Evolutionary conservation across 2,888 invertebrate species (phyloP).

Genomic region (Ceraclea dissimilis): DNA sequence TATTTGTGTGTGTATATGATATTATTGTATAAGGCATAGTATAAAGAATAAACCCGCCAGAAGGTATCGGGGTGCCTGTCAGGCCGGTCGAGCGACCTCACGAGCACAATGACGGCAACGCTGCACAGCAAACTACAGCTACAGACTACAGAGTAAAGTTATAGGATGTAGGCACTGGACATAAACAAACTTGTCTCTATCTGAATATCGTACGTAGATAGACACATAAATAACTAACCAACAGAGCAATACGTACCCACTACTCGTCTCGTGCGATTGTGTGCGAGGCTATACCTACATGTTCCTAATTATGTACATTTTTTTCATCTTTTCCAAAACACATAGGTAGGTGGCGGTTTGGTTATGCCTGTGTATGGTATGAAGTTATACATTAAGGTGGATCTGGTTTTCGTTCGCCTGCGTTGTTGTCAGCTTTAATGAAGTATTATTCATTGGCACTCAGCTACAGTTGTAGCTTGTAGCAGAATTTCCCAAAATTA

Average conservation of each 20-base stretch:
- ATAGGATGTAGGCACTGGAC: conserved; percentile 1
- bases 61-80: conserved; percentile 5
- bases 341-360: conserved; percentile 7
- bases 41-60: no score
- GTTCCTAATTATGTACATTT: conserved; percentile 15
- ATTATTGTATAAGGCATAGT: neutral
- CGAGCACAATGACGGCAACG: conserved; percentile 2
- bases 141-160: no score
- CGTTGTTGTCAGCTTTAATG: conserved; percentile 10
- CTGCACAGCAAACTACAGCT: neutral
- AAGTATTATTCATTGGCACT: no score
- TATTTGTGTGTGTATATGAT: neutral
- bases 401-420: conserved; percentile 2
- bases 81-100: conserved; percentile 16
- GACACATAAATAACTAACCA: neutral
- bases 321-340: conserved; percentile 14
- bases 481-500: no score
- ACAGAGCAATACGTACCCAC: neutral
- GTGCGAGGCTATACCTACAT: conserved; percentile 7
- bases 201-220: neutral
- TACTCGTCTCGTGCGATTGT: neutral
- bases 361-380: conserved; percentile 1
- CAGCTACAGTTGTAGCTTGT: no score
- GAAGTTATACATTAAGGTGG: conserved; percentile 2
- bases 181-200: conserved; percentile 10